phyloP scores from a whole-genome alignment of 2,113 vertebrate genomes.

The Ammodramus savannarum region DNA sequence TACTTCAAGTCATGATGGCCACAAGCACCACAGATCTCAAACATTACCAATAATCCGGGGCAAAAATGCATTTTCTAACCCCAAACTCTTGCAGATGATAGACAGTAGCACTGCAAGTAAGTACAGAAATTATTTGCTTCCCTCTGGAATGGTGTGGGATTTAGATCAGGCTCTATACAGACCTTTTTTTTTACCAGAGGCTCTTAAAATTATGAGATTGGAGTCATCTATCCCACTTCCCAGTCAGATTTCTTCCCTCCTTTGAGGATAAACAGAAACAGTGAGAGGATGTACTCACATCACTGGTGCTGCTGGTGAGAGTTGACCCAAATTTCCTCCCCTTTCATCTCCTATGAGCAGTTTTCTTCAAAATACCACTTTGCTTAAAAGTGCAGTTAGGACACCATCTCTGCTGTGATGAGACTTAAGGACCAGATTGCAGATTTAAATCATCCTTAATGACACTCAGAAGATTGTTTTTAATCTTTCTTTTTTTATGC shows the following conservation, averaged over 20 bases:
- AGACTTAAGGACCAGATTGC: not conserved
- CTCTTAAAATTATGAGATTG: not conserved
- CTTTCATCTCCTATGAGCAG: not conserved
- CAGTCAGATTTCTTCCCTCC: not conserved
- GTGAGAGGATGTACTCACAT: not conserved
- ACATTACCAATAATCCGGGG: slow-evolving; percentile 94
- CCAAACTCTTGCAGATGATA: slow-evolving; percentile 95
- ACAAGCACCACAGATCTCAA: slow-evolving; percentile 92
- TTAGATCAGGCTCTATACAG: not conserved
- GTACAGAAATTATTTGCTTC: slow-evolving; percentile 21
- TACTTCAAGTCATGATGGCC: slow-evolving; percentile 84
- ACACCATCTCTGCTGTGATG: not conserved
- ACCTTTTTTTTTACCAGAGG: not conserved
- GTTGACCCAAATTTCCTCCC: not conserved
- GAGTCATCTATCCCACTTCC: not conserved
- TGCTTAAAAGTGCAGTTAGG: not conserved
- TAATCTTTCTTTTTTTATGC: not conserved
- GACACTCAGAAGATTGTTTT: not conserved
- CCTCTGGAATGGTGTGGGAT: not conserved
- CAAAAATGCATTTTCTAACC: slow-evolving; percentile 94
- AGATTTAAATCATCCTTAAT: not conserved
- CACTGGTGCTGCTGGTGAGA: not conserved
- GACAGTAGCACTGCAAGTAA: slow-evolving; percentile 81
- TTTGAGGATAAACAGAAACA: not conserved
- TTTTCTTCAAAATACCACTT: not conserved